Conservation (phyloP, 2,888 invertebrate species). For the Melangyna quadrimaculata region DNA sequence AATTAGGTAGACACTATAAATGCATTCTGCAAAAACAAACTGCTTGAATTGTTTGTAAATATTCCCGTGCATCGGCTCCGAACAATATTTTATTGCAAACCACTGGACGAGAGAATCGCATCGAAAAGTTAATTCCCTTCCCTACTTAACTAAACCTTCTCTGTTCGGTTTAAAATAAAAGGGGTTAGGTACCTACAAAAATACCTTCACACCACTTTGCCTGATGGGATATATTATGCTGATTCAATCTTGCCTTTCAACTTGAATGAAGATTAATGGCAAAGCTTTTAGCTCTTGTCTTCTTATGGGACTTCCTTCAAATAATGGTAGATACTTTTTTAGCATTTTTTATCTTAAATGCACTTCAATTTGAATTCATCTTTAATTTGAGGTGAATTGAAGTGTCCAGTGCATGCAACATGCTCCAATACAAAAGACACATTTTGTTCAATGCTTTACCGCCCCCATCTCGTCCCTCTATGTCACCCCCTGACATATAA, state of each 20-base stretch:
- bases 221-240: slow-evolving; percentile 53
- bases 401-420: slow-evolving; percentile 39
- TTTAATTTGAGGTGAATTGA: slow-evolving; percentile 53
- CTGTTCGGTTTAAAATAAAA: neutral
- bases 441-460: neutral
- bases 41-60: too few relatives aligned
- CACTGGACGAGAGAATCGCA: too few relatives aligned
- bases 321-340: neutral
- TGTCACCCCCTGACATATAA: neutral
- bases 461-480: neutral
- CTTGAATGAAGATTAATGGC: slow-evolving; percentile 73
- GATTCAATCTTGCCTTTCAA: slow-evolving; percentile 66
- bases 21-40: too few relatives aligned
- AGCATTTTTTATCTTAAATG: neutral
- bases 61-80: too few relatives aligned
- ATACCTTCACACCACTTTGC: slow-evolving; percentile 1
- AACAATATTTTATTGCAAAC: too few relatives aligned
- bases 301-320: slow-evolving; percentile 49
- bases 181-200: too few relatives aligned
- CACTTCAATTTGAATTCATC: slow-evolving; percentile 32
- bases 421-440: slow-evolving; percentile 4
- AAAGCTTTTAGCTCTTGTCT: slow-evolving; percentile 68
- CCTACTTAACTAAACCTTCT: too few relatives aligned
- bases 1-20: too few relatives aligned
- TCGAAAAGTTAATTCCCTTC: too few relatives aligned